Conservation (phyloP, 2,113 vertebrate genomes). For the Peromyscus californicus region DNA sequence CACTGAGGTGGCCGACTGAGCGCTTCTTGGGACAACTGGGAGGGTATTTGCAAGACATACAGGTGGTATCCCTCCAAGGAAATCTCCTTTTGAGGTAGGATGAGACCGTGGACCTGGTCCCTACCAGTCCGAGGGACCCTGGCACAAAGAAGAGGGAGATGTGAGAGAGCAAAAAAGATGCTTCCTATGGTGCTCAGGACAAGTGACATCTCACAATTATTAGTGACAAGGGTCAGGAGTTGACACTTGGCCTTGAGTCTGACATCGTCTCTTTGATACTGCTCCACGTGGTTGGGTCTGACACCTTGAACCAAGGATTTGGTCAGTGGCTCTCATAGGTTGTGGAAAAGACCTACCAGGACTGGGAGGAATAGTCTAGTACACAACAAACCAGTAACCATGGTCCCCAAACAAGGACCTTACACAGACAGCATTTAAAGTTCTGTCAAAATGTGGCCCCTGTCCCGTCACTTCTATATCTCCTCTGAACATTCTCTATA, state of each 20-base stretch:
- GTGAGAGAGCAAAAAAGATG: not conserved
- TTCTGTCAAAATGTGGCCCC: not conserved
- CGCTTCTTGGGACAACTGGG: not conserved
- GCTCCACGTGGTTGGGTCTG: not conserved
- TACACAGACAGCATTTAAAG: no score
- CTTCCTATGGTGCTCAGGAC: not conserved
- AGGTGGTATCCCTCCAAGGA: not conserved
- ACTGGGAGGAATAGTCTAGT: not conserved
- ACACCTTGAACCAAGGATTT: not conserved
- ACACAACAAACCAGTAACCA: no score
- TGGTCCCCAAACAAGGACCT: not conserved
- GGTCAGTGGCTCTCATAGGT: not conserved
- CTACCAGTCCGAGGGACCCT: not conserved
- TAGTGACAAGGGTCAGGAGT: not conserved
- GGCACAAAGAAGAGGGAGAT: not conserved
- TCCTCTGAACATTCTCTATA: not conserved
- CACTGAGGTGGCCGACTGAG: not conserved
- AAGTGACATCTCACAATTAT: not conserved
- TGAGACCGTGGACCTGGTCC: not conserved
- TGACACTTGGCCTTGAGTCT: not conserved
- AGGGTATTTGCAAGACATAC: no score
- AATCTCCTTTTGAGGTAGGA: not conserved
- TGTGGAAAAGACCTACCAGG: not conserved
- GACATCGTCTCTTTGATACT: not conserved
- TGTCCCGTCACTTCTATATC: no score